phyloP scores from a whole-genome alignment of 2,113 vertebrate genomes.

The Aramus guarauna region DNA sequence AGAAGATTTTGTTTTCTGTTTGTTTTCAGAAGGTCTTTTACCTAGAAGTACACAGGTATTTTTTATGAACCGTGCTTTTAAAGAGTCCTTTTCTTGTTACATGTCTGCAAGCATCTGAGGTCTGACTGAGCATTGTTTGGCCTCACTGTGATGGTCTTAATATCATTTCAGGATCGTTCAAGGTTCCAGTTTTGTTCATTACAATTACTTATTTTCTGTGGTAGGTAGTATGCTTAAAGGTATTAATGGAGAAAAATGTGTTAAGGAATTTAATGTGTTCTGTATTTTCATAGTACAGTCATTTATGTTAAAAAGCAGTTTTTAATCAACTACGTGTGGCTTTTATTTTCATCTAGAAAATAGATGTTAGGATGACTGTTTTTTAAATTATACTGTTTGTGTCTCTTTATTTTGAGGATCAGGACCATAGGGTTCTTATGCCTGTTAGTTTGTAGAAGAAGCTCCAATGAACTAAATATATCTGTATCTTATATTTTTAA shows the following conservation, averaged over 20 bases:
- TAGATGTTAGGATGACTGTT: neutral
- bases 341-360: neutral
- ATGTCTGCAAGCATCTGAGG: neutral
- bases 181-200: neutral
- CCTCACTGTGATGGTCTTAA: neutral
- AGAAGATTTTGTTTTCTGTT: neutral
- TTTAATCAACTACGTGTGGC: neutral
- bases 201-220: neutral
- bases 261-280: neutral
- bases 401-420: neutral
- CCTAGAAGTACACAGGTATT: neutral
- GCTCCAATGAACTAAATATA: neutral
- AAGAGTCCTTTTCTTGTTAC: neutral
- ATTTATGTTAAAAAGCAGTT: conserved; percentile 13
- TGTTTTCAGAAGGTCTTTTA: neutral
- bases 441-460: neutral
- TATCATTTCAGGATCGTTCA: neutral
- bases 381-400: neutral
- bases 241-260: neutral
- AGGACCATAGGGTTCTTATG: neutral
- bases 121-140: neutral
- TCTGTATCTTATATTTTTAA: neutral
- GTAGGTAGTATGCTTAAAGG: neutral
- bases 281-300: neutral
- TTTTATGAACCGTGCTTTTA: neutral